Conservation (phyloP, 2,797 vertebrate species). For the Pterois miles region DNA sequence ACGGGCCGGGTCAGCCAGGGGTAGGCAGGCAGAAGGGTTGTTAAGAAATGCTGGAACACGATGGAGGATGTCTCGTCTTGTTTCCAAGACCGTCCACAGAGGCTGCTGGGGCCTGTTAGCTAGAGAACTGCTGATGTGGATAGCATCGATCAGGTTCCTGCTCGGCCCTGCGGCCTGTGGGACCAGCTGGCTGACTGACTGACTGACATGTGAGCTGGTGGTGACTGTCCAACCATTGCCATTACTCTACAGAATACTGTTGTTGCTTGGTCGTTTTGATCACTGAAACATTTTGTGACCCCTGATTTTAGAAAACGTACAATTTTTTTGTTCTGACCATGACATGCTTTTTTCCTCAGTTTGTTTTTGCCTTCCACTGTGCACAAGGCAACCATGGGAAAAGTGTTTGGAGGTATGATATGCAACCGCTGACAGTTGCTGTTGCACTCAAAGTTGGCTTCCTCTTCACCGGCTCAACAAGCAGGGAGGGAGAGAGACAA, state of each 20-base stretch:
- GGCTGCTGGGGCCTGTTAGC: conserved; percentile 54
- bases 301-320: background rate
- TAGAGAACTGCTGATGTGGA: conserved; percentile 74
- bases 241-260: too few species aligned
- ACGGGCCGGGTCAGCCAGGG: conserved; percentile 19
- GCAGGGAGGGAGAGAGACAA: too few species aligned
- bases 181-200: conserved; percentile 43
- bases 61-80: conserved; percentile 41
- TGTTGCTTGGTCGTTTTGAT: background rate
- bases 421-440: too few species aligned
- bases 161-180: conserved; percentile 43
- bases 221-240: conserved; percentile 1
- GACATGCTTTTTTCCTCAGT: background rate
- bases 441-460: too few species aligned
- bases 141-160: conserved; percentile 67
- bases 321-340: background rate
- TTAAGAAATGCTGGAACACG: conserved; percentile 39
- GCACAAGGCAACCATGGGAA: background rate
- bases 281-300: background rate
- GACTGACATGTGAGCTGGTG: background rate
- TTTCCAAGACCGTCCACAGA: conserved; percentile 48
- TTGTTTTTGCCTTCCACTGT: background rate
- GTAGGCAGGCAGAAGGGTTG: conserved; percentile 42
- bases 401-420: background rate
- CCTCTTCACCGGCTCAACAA: too few species aligned